Evolutionary conservation across 2,888 invertebrate genomes (phyloP).

Genomic region (Melangyna quadrimaculata): DNA sequence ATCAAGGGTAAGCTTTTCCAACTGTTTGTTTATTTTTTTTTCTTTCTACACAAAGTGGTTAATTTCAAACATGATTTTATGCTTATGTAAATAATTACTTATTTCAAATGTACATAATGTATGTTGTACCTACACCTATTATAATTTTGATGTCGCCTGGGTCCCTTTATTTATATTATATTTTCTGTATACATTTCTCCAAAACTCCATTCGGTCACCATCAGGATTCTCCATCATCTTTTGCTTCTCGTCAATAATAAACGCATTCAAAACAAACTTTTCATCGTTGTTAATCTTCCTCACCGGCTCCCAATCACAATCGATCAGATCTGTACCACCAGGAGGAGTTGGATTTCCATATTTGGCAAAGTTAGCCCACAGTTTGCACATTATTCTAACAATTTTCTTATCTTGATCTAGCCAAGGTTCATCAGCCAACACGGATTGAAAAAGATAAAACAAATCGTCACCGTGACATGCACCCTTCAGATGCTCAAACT

Average conservation of each 20-base stretch:
- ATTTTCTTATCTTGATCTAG: slow-evolving; percentile 75
- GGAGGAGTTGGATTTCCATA: slow-evolving; percentile 81
- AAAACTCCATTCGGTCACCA: slow-evolving; percentile 77
- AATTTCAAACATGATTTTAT: too few species aligned
- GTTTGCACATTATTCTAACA: slow-evolving; percentile 81
- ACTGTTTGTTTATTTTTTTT: too few species aligned
- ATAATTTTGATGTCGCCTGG: background rate
- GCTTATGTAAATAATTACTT: too few species aligned
- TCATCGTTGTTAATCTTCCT: slow-evolving; percentile 39
- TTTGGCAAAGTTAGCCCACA: slow-evolving; percentile 86
- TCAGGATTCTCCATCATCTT: slow-evolving; percentile 77
- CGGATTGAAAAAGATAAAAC: slow-evolving; percentile 83
- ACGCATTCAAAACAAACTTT: slow-evolving; percentile 75
- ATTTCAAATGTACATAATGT: too few species aligned
- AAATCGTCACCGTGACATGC: slow-evolving; percentile 85
- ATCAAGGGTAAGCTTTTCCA: too few species aligned
- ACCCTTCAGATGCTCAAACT: slow-evolving; percentile 81
- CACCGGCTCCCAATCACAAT: slow-evolving; percentile 76
- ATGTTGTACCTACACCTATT: too few species aligned
- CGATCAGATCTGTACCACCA: slow-evolving; percentile 19
- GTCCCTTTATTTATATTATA: slow-evolving; percentile 76
- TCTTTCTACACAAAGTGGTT: too few species aligned
- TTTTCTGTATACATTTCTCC: slow-evolving; percentile 77
- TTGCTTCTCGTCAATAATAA: slow-evolving; percentile 76
- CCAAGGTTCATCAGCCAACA: slow-evolving; percentile 68